A percentile compares a stretch with the other conserved stretches of the same genome.
These are phyloP conservation scores for Norana najaformis DNA, from an alignment of 2,888 invertebrate species.

Conservation along the genomic window DNA sequence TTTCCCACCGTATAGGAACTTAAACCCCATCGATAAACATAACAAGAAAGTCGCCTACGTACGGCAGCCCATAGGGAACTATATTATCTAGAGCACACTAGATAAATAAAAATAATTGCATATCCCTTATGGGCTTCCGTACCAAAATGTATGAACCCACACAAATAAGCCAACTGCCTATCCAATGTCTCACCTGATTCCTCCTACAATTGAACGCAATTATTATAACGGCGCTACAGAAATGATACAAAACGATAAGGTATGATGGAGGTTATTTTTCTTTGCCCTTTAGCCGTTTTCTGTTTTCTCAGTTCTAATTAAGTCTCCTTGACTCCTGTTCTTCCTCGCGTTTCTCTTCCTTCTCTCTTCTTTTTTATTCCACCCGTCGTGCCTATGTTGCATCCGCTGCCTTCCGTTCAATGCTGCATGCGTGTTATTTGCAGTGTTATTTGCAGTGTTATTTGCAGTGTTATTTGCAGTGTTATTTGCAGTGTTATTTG, in stretches of 20 bases:
- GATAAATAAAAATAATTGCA: too few relatives aligned
- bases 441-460: too few relatives aligned
- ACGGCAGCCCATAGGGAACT: background rate
- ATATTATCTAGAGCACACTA: too few relatives aligned
- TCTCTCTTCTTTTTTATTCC: background rate
- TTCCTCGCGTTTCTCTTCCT: background rate
- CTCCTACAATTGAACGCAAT: background rate
- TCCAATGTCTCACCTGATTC: background rate
- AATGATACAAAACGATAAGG: background rate
- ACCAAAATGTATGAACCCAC: too few relatives aligned
- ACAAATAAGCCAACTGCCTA: background rate
- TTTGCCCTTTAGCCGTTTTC: background rate
- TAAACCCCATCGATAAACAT: background rate
- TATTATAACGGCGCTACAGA: background rate
- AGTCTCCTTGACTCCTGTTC: background rate
- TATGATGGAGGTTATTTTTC: slow-evolving; percentile 5
- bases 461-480: too few relatives aligned
- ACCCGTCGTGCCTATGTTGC: too few relatives aligned
- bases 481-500: too few relatives aligned
- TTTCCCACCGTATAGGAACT: background rate
- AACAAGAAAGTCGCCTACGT: background rate
- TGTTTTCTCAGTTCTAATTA: background rate
- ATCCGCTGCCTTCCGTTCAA: too few relatives aligned
- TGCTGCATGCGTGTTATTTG: too few relatives aligned
- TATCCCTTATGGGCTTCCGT: too few relatives aligned